Base-by-base conservation (phyloP, 1,140 invertebrate species). In the Philotrypesis tridentata region DNA sequence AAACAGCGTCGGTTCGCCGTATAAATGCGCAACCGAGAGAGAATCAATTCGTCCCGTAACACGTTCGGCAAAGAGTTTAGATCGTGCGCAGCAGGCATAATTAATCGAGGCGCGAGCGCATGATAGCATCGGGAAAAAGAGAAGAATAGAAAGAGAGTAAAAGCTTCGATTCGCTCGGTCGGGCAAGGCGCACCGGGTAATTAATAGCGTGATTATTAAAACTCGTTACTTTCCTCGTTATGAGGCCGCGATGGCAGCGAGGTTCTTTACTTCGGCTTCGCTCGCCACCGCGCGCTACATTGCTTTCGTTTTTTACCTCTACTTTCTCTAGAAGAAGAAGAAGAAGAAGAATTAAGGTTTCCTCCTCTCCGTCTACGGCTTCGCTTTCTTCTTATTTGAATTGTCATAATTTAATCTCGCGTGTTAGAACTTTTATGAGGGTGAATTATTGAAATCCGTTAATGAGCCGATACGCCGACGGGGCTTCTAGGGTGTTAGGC, bases 121-220 rank as follows among this genome's bases (percentile, higher is more conserved):
- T 60, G 23, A 29, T 65, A n/a, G n/a, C 9, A 65, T 12, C 9
- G 27, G 14, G 25, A 67, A 67, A 77, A 37, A 63, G 55, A 63
- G 21, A 2, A 65, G 37, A 48, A 27, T 48, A 48, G 21, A 31
- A 75, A 43, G 74, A 21, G 74, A 65, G 60, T 40, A 65, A 76
- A 77, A 67, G 40, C 65, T 78, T 78, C 76, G 76, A 78, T 78
- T 78, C 76, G 37, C 61, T 43, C n/a, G 23, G n/a, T 9, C 23
- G 73, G 25, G 21, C 31, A 25, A 14, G 31, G 27, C 27, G 78
- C 75, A 80, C 70, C 43, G 43, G 71, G 74, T 87, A 87, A 87
- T 87, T 88, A 88, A 88, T 87, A 82, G 84, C 82, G 61, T 71
- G 84, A 84, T 85, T 86, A 85, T 87, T 85, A 86, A 87, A 87